A percentile compares a stretch with the other conserved stretches of the same genome.
These are phyloP conservation scores for Papilio dardanus DNA, from an alignment of 1,140 invertebrate species.

Conservation along the genomic window DNA sequence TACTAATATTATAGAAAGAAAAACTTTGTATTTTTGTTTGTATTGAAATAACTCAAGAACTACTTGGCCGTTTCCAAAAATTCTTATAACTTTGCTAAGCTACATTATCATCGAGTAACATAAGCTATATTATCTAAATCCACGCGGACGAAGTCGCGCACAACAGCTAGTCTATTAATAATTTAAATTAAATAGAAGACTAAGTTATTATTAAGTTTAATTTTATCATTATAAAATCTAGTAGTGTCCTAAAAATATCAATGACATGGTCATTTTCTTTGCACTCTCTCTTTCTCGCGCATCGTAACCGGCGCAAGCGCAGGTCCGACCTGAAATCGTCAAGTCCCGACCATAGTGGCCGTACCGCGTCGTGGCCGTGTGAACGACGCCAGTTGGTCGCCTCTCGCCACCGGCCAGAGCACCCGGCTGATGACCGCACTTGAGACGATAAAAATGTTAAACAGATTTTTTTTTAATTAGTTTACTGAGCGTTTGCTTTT, in stretches of 20 bases:
- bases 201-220: too few species aligned
- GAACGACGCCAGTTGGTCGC: slow-evolving; percentile 50
- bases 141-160: too few species aligned
- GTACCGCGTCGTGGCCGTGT: slow-evolving; percentile 63
- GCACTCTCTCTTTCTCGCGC: slow-evolving; percentile 72
- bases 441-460: slow-evolving; percentile 21
- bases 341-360: slow-evolving; percentile 62
- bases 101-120: too few species aligned
- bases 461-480: slow-evolving; percentile 26
- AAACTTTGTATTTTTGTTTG: too few species aligned
- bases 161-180: too few species aligned
- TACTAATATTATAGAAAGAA: too few species aligned
- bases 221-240: neutral
- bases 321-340: slow-evolving; percentile 59
- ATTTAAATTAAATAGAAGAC: too few species aligned
- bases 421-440: slow-evolving; percentile 25
- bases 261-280: slow-evolving; percentile 22
- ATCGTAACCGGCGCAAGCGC: slow-evolving; percentile 49
- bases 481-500: slow-evolving; percentile 1
- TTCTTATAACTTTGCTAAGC: too few species aligned
- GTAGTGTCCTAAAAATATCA: neutral
- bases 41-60: too few species aligned
- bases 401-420: neutral
- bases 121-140: too few species aligned
- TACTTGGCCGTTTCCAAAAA: too few species aligned